A percentile compares a stretch with the other conserved stretches of the same genome.
Conservation (phyloP, 2,888 invertebrate species). For the Drosophila borealis region DNA sequence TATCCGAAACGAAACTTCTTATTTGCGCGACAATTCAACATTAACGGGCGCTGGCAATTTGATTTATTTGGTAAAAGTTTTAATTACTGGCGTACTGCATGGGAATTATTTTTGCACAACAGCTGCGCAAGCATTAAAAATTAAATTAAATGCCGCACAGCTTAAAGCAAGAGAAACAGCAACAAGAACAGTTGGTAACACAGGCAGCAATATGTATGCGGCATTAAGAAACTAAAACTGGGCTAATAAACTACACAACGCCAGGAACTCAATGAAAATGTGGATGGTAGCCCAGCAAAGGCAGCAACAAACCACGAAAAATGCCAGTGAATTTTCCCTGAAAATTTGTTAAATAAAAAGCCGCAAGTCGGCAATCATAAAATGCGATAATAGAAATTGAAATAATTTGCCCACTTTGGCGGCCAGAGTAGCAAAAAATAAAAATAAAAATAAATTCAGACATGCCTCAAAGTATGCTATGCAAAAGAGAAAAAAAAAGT, state of each 20-base stretch:
- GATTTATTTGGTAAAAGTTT: slow-evolving; percentile 6
- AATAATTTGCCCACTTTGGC: slow-evolving; percentile 78
- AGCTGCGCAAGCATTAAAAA: not conserved
- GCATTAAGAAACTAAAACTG: slow-evolving; percentile 34
- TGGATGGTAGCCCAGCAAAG: slow-evolving; percentile 34
- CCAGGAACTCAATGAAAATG: slow-evolving; percentile 47
- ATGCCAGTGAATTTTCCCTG: slow-evolving; percentile 41
- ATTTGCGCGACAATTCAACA: not conserved
- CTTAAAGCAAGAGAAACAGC: not conserved
- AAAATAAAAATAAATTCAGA: slow-evolving; percentile 36
- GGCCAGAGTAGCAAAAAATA: slow-evolving; percentile 41
- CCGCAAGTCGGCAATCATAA: slow-evolving; percentile 65
- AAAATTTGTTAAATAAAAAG: slow-evolving; percentile 56
- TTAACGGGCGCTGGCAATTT: slow-evolving; percentile 5
- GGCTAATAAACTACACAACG: slow-evolving; percentile 72
- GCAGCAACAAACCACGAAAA: slow-evolving; percentile 22
- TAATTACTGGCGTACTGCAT: slow-evolving; percentile 15
- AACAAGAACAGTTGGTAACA: slow-evolving; percentile 5
- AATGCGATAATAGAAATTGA: slow-evolving; percentile 81
- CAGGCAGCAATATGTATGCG: slow-evolving; percentile 38
- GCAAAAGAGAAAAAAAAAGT: slow-evolving; percentile 26
- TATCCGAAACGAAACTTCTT: not conserved
- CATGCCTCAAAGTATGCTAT: slow-evolving; percentile 44
- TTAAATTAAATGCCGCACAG: slow-evolving; percentile 10
- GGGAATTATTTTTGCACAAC: slow-evolving; percentile 1